Evolutionary conservation across 2,888 invertebrate species (phyloP).

Genomic region (Brenthis ino): DNA sequence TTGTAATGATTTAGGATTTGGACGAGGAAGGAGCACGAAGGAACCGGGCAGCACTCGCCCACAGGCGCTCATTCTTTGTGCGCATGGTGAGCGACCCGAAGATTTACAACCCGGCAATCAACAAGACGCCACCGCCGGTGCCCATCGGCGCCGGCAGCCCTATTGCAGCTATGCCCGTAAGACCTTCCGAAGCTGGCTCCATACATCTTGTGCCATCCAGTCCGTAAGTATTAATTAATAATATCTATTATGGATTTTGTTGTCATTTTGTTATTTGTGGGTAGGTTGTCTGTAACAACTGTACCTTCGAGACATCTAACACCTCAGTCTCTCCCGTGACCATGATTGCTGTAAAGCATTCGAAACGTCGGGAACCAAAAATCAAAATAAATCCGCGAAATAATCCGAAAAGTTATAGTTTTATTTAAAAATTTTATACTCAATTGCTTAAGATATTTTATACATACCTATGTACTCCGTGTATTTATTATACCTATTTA

Average conservation of each 20-base stretch:
- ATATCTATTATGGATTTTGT: background rate
- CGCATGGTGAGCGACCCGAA: conserved; percentile 99
- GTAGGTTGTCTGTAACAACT: no score
- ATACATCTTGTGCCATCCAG: conserved; percentile 55
- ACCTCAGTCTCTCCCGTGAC: no score
- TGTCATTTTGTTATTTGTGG: no score
- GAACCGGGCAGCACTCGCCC: conserved; percentile 90
- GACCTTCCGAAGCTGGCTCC: conserved; percentile 55
- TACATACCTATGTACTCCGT: no score
- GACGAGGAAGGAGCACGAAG: conserved; percentile 88
- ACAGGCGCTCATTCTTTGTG: conserved; percentile 97
- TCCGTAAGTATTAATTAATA: conserved; percentile 52
- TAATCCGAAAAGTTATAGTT: no score
- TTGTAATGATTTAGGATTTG: conserved; percentile 80
- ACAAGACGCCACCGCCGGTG: conserved; percentile 86
- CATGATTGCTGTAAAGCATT: no score
- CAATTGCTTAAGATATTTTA: no score
- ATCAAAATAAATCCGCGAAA: no score
- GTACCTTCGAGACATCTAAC: no score
- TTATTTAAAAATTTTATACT: no score
- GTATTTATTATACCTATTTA: no score
- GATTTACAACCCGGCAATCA: conserved; percentile 96
- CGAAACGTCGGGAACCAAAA: no score
- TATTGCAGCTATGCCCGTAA: conserved; percentile 64
- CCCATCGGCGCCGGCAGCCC: conserved; percentile 81